Evolutionary conservation across 2,888 invertebrate genomes (phyloP), one percentile per base, ranked within the genome.

Genomic region (Carpatolechia fugitivella): DNA sequence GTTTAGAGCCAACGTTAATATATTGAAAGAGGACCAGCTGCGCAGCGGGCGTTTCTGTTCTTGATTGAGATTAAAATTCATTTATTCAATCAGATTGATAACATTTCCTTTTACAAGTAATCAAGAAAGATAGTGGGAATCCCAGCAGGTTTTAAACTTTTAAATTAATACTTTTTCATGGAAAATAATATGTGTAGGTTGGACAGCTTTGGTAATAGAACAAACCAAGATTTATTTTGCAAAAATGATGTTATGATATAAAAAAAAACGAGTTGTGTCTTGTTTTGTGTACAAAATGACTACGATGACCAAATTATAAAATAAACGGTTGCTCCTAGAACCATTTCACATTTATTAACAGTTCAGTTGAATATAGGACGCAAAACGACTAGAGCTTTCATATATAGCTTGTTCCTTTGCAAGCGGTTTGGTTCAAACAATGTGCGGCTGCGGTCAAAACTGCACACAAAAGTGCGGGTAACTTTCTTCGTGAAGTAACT

Each of bases 1-100:
- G n/a, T n/a, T n/a, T n/a, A n/a, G n/a, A n/a, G n/a, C n/a, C n/a
- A n/a, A n/a, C n/a, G n/a, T n/a, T n/a, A n/a, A n/a, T n/a, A n/a
- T n/a, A n/a, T n/a, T n/a, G n/a, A n/a, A n/a, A 24, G 36, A 18
- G 20, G 40, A 44, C 16, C 41, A 52, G 51, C 40, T n/a, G 18
- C 30, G n/a, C 31, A 16, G 52, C 11, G 40, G 16, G 40, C 16
- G 6, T 3, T 24, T 31, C 31, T 1, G 11, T 29, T 16, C 51
- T 24, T 30, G 29, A 49, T 51, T 50, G 33, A 24, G 48, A 6
- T 54, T 49, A 49, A 49, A 54, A 55, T 55, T 55, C 55, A 55
- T 55, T 51, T 51, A 51, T 55, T 51, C 55, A 35, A 14, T 48
- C 35, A 4, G 18, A 35, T 46, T 46, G 52, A 52, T 33, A 33